Evolutionary conservation across 2,113 vertebrate genomes (phyloP).

Genomic region (Antennarius striatus): DNA sequence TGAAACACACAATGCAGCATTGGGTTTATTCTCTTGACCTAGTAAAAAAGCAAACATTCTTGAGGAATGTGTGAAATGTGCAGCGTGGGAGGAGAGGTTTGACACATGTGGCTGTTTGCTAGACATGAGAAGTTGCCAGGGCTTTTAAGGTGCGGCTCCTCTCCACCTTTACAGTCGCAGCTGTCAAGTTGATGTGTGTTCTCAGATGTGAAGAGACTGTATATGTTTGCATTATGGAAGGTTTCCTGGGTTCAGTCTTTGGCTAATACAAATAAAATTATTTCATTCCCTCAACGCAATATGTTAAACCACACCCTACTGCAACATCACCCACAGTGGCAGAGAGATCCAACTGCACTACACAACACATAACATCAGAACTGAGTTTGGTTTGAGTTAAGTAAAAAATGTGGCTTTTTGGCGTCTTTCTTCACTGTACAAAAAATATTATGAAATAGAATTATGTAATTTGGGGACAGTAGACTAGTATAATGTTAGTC

Average conservation of each 20-base stretch:
- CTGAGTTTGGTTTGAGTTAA: background rate
- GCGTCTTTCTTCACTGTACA: background rate
- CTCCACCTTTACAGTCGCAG: conserved; percentile 42
- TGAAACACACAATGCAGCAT: conserved; percentile 32
- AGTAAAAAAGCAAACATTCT: conserved; percentile 64
- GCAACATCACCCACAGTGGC: background rate
- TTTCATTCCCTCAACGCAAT: background rate
- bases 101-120: conserved; percentile 67
- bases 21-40: conserved; percentile 56
- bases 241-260: conserved; percentile 25
- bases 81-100: conserved; percentile 70
- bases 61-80: conserved; percentile 76
- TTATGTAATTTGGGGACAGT: background rate
- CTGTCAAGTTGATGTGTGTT: conserved; percentile 56
- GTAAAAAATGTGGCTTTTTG: background rate
- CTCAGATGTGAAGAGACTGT: conserved; percentile 28
- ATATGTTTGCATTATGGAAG: conserved; percentile 36
- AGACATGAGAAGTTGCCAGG: conserved; percentile 63
- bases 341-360: background rate
- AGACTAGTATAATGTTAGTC: background rate
- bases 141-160: conserved; percentile 70
- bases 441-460: background rate
- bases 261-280: conserved; percentile 14
- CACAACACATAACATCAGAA: background rate
- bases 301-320: background rate